Conservation (phyloP, 2,888 invertebrate genomes). For the Noctua fimbriata region DNA sequence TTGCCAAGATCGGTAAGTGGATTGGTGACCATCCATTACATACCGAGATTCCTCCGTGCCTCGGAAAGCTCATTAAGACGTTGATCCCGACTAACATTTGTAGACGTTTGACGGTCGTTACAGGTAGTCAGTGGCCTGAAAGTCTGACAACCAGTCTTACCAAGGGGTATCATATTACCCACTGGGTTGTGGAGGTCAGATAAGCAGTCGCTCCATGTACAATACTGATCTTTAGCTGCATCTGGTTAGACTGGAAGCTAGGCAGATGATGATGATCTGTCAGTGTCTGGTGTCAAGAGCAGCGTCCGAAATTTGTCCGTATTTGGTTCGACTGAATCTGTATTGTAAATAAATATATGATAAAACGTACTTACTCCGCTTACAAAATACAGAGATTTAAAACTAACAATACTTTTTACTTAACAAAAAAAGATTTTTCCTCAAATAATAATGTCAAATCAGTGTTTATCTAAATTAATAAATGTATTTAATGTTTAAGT, state of each 20-base stretch:
- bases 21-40: not conserved
- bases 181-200: too few relatives aligned
- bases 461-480: slow-evolving; percentile 31
- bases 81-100: not conserved
- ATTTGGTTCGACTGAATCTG: not conserved
- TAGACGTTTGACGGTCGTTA: not conserved
- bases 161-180: too few relatives aligned
- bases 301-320: not conserved
- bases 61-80: not conserved
- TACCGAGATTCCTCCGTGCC: not conserved
- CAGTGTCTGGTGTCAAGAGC: not conserved
- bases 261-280: not conserved
- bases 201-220: not conserved
- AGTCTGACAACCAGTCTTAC: not conserved
- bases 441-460: not conserved
- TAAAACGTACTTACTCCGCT: not conserved
- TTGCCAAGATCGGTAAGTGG: not conserved
- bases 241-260: not conserved
- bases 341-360: not conserved
- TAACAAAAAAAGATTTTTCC: not conserved
- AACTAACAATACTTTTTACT: not conserved
- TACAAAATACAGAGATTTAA: slow-evolving; percentile 4
- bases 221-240: not conserved
- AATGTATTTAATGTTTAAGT: slow-evolving; percentile 27
- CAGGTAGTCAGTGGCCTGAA: not conserved